Percentiles rank a stretch among this genome's conserved stretches.
These are phyloP conservation scores for Stylophora pistillata DNA, from an alignment of 64 coral and sea anemone species.

Conservation along the genomic window DNA sequence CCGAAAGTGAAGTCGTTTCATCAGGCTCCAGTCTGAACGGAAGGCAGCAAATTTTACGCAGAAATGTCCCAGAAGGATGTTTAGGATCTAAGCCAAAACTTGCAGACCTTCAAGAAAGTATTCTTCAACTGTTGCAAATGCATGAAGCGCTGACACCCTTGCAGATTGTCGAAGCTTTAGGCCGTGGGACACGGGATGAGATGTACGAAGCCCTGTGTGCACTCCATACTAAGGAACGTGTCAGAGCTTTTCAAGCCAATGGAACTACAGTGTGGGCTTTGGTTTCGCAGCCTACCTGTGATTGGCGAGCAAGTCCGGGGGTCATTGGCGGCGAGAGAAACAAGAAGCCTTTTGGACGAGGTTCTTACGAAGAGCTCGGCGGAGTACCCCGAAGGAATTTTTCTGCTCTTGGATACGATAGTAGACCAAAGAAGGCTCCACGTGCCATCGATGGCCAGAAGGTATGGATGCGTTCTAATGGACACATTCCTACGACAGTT, in stretches of 20 bases:
- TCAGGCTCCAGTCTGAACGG: neutral
- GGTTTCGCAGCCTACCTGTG: neutral
- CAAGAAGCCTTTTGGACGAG: neutral
- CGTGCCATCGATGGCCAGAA: neutral
- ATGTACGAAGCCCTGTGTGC: neutral
- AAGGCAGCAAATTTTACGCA: neutral
- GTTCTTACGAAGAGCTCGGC: neutral
- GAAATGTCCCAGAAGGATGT: neutral
- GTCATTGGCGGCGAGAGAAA: conserved; percentile 61
- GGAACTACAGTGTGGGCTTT: neutral
- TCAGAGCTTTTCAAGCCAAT: neutral
- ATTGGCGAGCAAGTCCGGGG: conserved; percentile 2
- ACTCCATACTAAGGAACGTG: conserved; percentile 19
- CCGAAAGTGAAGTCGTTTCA: neutral
- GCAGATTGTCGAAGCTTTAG: conserved; percentile 5
- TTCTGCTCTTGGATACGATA: neutral
- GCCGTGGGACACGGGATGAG: neutral
- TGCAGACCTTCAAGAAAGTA: neutral
- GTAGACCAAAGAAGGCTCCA: neutral
- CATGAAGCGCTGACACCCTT: conserved; percentile 11
- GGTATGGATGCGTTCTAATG: conserved; percentile 2
- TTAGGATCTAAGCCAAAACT: neutral
- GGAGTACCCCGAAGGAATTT: neutral
- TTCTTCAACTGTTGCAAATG: neutral
- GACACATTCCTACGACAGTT: neutral